Conservation (phyloP, 2,797 vertebrate genomes). For the Malurus leucopterus region DNA sequence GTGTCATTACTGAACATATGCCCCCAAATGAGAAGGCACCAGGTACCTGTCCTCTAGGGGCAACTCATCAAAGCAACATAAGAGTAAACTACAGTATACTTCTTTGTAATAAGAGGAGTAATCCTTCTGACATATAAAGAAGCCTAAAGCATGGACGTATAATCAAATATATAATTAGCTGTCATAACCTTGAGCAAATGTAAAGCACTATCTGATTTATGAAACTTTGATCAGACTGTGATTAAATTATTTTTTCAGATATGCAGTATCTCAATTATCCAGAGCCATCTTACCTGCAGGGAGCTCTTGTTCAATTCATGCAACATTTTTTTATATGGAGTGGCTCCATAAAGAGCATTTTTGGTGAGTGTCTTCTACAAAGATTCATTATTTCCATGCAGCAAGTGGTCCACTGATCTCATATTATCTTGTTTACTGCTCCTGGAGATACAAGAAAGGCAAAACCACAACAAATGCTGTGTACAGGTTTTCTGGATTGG, state of each 20-base stretch:
- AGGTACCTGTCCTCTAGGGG: slow-evolving; percentile 10
- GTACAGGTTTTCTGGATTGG: neutral
- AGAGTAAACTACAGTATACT: slow-evolving; percentile 26
- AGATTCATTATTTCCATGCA: neutral
- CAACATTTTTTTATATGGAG: neutral
- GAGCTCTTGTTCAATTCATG: slow-evolving; percentile 6
- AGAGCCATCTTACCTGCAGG: neutral
- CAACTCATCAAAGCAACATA: slow-evolving; percentile 38
- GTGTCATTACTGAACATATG: slow-evolving; percentile 55
- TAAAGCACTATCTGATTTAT: slow-evolving; percentile 44
- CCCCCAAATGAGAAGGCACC: slow-evolving; percentile 9
- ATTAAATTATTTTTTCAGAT: slow-evolving; percentile 44
- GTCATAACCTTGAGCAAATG: slow-evolving; percentile 34
- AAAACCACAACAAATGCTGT: neutral
- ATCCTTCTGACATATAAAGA: slow-evolving; percentile 36
- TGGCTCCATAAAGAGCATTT: neutral
- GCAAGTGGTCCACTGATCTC: neutral
- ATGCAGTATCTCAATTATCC: slow-evolving; percentile 19
- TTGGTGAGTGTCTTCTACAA: neutral
- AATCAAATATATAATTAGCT: slow-evolving; percentile 66
- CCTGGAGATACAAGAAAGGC: neutral
- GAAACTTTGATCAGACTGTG: slow-evolving; percentile 44
- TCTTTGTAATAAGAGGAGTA: slow-evolving; percentile 16
- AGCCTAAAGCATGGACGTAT: slow-evolving; percentile 27
- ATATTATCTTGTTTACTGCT: neutral